A percentile compares a stretch with the other conserved stretches of the same genome.
Evolutionary conservation across 2,888 invertebrate species (phyloP).

Genomic region (Paralinhomoeus sp.): DNA sequence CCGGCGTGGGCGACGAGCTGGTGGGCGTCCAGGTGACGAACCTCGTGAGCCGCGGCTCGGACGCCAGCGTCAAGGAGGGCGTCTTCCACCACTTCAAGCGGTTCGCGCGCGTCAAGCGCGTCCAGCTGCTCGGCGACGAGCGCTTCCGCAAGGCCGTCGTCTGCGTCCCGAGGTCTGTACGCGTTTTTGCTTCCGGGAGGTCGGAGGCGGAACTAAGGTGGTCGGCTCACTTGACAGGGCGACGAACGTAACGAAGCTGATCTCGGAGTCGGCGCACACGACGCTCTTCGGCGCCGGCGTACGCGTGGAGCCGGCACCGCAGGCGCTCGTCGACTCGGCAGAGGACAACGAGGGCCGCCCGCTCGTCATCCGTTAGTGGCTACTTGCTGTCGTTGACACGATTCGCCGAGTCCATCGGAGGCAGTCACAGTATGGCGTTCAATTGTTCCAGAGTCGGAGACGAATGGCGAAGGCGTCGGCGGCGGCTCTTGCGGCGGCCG

Average conservation of each 20-base stretch:
- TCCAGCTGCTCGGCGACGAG: constrained; percentile 71
- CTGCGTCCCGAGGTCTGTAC: constrained; percentile 61
- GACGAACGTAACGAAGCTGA: constrained; percentile 61
- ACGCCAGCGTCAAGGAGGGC: constrained; percentile 84
- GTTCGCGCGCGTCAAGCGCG: constrained; percentile 86
- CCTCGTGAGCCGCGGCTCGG: constrained; percentile 24
- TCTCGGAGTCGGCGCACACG: constrained; percentile 83
- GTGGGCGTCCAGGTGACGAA: background rate
- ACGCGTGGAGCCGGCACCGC: constrained; percentile 53
- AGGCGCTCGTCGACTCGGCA: constrained; percentile 46
- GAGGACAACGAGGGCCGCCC: constrained; percentile 39
- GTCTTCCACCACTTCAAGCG: constrained; percentile 96
- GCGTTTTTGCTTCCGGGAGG: too few species aligned
- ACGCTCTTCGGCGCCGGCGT: constrained; percentile 91
- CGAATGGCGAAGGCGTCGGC: too few species aligned
- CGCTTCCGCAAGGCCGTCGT: constrained; percentile 76
- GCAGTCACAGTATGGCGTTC: too few species aligned
- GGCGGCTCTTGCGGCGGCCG: too few species aligned
- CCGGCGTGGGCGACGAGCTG: too few species aligned
- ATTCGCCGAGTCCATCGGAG: too few species aligned
- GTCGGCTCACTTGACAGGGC: too few species aligned
- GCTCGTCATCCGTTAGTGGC: background rate
- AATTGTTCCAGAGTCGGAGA: too few species aligned
- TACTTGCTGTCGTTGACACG: too few species aligned
- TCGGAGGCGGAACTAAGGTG: too few species aligned